phyloP scores from a whole-genome alignment of 2,888 invertebrate genomes.

The Pristionchus fissidentatus region DNA sequence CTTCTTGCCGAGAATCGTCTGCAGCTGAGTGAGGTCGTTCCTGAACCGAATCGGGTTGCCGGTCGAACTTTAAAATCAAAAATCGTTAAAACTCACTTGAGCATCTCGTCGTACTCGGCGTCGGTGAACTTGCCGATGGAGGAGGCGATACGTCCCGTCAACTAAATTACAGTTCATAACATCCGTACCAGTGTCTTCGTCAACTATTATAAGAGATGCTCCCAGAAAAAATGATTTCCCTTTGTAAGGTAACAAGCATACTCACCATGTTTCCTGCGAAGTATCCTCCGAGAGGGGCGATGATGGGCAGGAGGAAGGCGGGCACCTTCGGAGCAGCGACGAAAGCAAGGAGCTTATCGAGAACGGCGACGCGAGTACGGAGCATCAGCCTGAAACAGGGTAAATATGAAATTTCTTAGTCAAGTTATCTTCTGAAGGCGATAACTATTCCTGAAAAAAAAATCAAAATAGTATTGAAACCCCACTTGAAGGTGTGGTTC shows the following conservation, averaged over 20 bases:
- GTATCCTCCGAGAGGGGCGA: neutral
- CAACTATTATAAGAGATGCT: neutral
- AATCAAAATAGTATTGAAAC: neutral
- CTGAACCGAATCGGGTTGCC: neutral
- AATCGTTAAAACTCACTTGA: neutral
- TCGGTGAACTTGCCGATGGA: neutral
- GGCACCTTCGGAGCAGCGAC: too few relatives aligned
- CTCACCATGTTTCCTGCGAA: neutral
- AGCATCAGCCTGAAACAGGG: neutral
- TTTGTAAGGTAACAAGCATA: neutral
- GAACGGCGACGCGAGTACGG: neutral
- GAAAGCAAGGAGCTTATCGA: neutral
- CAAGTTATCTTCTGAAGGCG: neutral
- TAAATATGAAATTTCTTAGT: too few relatives aligned
- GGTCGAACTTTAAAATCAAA: neutral
- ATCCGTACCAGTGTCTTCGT: too few relatives aligned
- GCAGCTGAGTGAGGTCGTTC: constrained; percentile 5
- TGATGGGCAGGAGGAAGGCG: neutral
- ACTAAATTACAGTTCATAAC: neutral
- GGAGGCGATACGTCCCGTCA: neutral
- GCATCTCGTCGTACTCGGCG: neutral
- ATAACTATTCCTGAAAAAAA: neutral
- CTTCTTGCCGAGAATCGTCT: constrained; percentile 85
- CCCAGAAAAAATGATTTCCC: too few relatives aligned
- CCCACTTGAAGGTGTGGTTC: constrained; percentile 36